phyloP scores from a whole-genome alignment of 2,113 vertebrate genomes.

The Phylloscopus trochiloides region DNA sequence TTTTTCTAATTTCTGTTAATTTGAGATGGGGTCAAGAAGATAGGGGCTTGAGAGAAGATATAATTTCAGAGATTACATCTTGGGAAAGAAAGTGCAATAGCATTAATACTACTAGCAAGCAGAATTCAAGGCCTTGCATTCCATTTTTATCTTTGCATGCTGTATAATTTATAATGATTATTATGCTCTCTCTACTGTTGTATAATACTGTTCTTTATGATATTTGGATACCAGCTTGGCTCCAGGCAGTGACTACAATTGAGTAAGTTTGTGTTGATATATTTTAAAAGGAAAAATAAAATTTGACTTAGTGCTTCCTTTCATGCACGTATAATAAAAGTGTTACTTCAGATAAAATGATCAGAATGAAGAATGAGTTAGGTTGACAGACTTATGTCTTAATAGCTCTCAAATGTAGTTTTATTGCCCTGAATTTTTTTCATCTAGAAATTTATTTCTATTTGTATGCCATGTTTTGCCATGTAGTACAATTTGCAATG shows the following conservation, averaged over 20 bases:
- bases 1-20: not conserved
- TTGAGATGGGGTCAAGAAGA: not conserved
- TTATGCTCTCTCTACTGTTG: not conserved
- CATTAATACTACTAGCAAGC: not conserved
- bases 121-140: not conserved
- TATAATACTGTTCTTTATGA: not conserved
- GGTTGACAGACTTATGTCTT: not conserved
- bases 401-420: not conserved
- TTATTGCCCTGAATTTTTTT: not conserved
- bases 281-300: not conserved
- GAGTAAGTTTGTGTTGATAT: not conserved
- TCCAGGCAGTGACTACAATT: not conserved
- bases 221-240: not conserved
- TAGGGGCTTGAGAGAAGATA: not conserved
- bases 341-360: not conserved
- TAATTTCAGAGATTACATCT: not conserved
- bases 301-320: not conserved
- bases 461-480: not conserved
- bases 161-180: not conserved
- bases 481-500: not conserved
- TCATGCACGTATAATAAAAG: not conserved
- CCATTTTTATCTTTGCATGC: not conserved
- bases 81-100: not conserved
- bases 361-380: not conserved
- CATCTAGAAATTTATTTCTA: not conserved